These are phyloP conservation scores for Zenarchopterus dispar DNA, from an alignment of 2,797 vertebrate species.

Conservation along the genomic window DNA sequence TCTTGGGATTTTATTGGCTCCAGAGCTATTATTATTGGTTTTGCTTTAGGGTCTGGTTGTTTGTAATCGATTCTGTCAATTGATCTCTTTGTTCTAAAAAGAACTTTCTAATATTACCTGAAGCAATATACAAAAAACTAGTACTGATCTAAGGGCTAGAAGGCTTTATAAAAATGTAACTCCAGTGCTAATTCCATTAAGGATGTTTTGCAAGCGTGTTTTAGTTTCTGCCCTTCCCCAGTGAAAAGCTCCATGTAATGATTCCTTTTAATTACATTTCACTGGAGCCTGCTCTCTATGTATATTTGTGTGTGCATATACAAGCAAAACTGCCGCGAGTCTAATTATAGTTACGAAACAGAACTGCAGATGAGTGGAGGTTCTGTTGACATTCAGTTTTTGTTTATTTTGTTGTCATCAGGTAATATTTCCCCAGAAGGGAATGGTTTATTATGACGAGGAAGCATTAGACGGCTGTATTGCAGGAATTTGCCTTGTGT, in stretches of 20 bases:
- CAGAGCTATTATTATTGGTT: slow-evolving; percentile 42
- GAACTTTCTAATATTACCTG: slow-evolving; percentile 7
- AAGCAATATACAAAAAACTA: slow-evolving; percentile 1
- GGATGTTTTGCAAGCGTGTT: neutral
- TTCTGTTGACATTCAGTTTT: no score
- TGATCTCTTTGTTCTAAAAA: slow-evolving; percentile 32
- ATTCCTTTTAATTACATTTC: no score
- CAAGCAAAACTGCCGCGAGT: no score
- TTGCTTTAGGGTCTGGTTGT: slow-evolving; percentile 40
- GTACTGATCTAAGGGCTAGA: slow-evolving; percentile 33
- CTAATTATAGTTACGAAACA: no score
- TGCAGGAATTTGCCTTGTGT: slow-evolving; percentile 32
- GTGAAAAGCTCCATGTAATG: no score
- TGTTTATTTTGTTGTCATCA: neutral
- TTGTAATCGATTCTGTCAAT: slow-evolving; percentile 44
- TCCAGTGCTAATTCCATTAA: slow-evolving; percentile 5
- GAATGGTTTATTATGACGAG: slow-evolving; percentile 2
- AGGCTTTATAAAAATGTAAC: slow-evolving; percentile 22
- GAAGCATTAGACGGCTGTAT: slow-evolving; percentile 22
- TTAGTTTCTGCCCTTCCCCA: no score
- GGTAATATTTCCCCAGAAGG: neutral
- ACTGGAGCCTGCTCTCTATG: no score
- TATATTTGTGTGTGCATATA: no score
- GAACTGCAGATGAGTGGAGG: no score
- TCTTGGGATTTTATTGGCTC: slow-evolving; percentile 45